Evolutionary conservation across 2,888 invertebrate species (phyloP), one percentile per base, ranked within the genome.

Genomic region (Leucoptera coffeella): DNA sequence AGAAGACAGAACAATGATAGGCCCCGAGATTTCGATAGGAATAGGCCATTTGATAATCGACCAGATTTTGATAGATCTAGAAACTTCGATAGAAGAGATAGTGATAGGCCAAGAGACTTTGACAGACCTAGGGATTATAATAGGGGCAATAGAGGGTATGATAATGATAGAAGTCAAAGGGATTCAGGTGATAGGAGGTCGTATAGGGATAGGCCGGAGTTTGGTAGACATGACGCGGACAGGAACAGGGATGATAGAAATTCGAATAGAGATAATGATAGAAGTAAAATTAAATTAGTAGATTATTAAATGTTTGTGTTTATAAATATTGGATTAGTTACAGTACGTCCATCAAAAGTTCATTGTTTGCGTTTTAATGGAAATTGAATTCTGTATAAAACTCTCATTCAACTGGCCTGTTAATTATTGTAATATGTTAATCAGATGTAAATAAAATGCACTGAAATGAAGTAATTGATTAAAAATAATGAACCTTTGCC

Each of bases 241-340:
- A 30, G 30, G 3, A 33, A 39, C 14, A 37, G 33, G 4, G 39
- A 37, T 11, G 40, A 13, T 32, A 29, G 35, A 34, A 23, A 38
- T 12, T 25, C 35, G 11, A 29, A 27, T 8, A 29, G 23, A 14
- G 17, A 14, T 20, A 15, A 20, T 6, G 29, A 26, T 14, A 17
- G 12, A 15, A 54, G 37, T 29, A 60, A 53, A 47, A 50, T 65
- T 4, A 65, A 64, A 42, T 47, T 67, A 30, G 65, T 67, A 17
- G 65, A 67, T 43, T 67, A 67, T 39, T 65, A 42, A 22, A 22
- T 31, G n/a, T n/a, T n/a, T n/a, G n/a, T n/a, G n/a, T n/a, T n/a
- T n/a, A n/a, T n/a, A n/a, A n/a, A n/a, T n/a, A n/a, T n/a, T n/a
- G n/a, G n/a, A n/a, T n/a, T n/a, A n/a, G n/a, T n/a, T n/a, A n/a